Base-by-base conservation (phyloP, 2,797 vertebrate species). In the Aquila chrysaetos region DNA sequence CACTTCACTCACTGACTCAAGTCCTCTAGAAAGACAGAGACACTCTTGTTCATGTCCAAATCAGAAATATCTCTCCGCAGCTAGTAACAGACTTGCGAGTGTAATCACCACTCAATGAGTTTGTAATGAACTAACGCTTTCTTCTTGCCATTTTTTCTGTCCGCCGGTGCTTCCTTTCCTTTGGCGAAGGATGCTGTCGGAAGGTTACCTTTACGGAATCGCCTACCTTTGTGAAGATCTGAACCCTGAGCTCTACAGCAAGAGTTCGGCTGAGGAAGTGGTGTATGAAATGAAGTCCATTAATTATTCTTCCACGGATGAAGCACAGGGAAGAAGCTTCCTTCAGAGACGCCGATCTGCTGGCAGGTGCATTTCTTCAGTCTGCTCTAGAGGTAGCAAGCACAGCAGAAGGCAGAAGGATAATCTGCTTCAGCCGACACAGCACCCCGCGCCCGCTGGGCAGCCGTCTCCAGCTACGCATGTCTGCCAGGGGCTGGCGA, bases 161-260 rank as follows among this genome's bases (percentile, higher is more conserved):
- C 69, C 18, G 8, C 33, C 83, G 72, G 24, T 56, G 19, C 33
- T 28, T 87, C 44, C 84, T 60, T 90, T 54, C 94, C 91, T 95
- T 65, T 46, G 76, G 74, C 94, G 77, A 97, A 98, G 87, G 85
- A 98, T 98, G 98, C 86, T 98, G 74, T 98, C 98, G 0, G 98
- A 98, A 97, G 98, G 98, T 22, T 98, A 98, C 93, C 98, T 98
- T 77, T 98, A 96, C 3, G 77, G 97, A 97, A 97, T 98, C 18
- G 85, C 97, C 57, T 97, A 97, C 61, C 75, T 94, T 80, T 97
- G 82, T 73, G 97, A 98, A 63, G 95, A 96, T n/a, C 88, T 96
- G 74, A 96, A 77, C 43, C 73, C 85, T 46, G 59, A 63, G 3
- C 92, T 94, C 59, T 95, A 63, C 86, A 93, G 90, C 41, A 85